A percentile compares a stretch with the other conserved stretches of the same genome.
Conservation (phyloP, 2,113 vertebrate genomes). For the Conger conger region DNA sequence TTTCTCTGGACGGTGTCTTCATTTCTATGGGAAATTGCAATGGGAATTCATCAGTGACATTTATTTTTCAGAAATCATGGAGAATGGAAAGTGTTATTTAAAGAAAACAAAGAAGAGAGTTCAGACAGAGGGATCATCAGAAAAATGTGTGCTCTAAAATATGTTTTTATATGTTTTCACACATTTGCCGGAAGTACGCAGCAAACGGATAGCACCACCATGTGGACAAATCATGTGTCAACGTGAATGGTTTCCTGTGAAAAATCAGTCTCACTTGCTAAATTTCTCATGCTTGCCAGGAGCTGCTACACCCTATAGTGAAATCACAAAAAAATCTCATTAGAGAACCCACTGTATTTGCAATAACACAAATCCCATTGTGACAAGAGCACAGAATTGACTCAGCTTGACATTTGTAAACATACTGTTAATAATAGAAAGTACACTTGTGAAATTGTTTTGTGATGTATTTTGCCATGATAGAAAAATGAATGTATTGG, state of each 20-base stretch:
- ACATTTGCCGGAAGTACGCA: not conserved
- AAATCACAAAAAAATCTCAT: not conserved
- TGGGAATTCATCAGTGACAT: too few species aligned
- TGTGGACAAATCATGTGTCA: not conserved
- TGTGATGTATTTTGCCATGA: not conserved
- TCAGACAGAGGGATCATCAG: not conserved
- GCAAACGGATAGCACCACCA: not conserved
- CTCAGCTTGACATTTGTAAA: not conserved
- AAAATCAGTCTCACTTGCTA: not conserved
- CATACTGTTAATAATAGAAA: not conserved
- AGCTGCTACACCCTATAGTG: not conserved
- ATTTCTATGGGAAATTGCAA: too few species aligned
- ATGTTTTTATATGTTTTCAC: not conserved
- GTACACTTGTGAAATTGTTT: not conserved
- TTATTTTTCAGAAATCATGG: too few species aligned
- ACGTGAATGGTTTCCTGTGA: not conserved
- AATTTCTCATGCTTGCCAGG: not conserved
- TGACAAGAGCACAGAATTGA: not conserved
- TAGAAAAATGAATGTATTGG: not conserved
- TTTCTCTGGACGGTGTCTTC: too few species aligned
- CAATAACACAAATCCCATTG: not conserved
- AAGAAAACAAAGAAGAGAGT: too few species aligned
- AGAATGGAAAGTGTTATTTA: too few species aligned
- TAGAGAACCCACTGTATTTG: not conserved
- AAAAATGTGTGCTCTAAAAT: not conserved